Conservation (phyloP, 2,797 vertebrate genomes). For the Serranus cabrilla region DNA sequence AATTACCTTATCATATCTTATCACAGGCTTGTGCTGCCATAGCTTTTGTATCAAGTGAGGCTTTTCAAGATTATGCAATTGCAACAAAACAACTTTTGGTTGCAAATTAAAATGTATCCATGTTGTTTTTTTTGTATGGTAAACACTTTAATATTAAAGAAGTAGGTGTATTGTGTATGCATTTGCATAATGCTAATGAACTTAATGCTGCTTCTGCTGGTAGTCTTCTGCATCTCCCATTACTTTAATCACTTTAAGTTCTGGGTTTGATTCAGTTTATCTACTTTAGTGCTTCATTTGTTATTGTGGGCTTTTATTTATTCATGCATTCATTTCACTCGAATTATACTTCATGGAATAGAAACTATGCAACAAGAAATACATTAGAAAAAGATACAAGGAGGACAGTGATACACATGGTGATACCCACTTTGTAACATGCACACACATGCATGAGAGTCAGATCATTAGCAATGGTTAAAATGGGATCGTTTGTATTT, state of each 20-base stretch:
- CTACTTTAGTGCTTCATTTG: conserved; percentile 4
- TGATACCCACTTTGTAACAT: background rate
- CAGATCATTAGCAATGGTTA: background rate
- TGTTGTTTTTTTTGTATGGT: background rate
- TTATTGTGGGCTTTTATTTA: conserved; percentile 38
- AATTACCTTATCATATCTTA: too few species aligned
- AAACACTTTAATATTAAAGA: conserved; percentile 7
- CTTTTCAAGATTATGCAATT: background rate
- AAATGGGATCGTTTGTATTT: too few species aligned
- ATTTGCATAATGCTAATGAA: conserved; percentile 27
- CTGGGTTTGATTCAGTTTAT: conserved; percentile 24
- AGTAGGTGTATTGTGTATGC: background rate
- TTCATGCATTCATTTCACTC: conserved; percentile 57
- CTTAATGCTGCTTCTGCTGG: conserved; percentile 10
- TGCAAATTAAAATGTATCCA: background rate
- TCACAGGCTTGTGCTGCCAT: background rate
- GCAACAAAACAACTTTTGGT: background rate
- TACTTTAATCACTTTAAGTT: conserved; percentile 36
- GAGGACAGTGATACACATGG: background rate
- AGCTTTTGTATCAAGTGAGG: background rate
- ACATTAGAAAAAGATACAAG: background rate
- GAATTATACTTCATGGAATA: conserved; percentile 18
- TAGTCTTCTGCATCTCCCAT: conserved; percentile 3
- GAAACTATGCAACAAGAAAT: background rate
- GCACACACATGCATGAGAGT: background rate